phyloP scores from a whole-genome alignment of 2,113 vertebrate species.

The Malurus alboscapulatus region DNA sequence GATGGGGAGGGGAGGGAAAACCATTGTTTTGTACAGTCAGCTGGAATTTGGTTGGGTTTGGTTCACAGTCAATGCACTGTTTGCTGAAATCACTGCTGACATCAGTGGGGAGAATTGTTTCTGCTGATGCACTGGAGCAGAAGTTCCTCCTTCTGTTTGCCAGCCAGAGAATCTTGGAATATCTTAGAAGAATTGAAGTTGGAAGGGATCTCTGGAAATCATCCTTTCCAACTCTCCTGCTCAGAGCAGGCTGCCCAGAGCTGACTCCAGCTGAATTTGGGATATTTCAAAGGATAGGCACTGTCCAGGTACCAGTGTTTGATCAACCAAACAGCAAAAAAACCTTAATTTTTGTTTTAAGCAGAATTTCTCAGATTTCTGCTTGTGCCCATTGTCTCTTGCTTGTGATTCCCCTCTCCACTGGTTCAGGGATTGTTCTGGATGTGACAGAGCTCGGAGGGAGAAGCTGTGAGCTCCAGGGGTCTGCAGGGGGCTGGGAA shows the following conservation, averaged over 20 bases:
- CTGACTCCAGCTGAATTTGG: background rate
- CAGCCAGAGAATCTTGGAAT: background rate
- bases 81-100: background rate
- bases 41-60: background rate
- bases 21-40: background rate
- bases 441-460: background rate
- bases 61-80: background rate
- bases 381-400: background rate
- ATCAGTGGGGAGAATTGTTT: background rate
- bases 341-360: background rate
- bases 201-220: background rate
- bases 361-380: background rate
- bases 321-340: background rate
- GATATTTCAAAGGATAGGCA: background rate
- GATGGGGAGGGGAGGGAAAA: background rate
- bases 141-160: background rate
- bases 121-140: background rate
- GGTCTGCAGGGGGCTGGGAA: background rate
- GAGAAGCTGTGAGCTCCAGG: background rate
- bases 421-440: background rate
- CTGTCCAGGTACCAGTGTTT: background rate
- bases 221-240: background rate
- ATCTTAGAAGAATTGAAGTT: background rate
- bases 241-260: background rate
- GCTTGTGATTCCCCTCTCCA: background rate